Conservation (phyloP, 2,113 vertebrate species). For the Siniperca knerii region DNA sequence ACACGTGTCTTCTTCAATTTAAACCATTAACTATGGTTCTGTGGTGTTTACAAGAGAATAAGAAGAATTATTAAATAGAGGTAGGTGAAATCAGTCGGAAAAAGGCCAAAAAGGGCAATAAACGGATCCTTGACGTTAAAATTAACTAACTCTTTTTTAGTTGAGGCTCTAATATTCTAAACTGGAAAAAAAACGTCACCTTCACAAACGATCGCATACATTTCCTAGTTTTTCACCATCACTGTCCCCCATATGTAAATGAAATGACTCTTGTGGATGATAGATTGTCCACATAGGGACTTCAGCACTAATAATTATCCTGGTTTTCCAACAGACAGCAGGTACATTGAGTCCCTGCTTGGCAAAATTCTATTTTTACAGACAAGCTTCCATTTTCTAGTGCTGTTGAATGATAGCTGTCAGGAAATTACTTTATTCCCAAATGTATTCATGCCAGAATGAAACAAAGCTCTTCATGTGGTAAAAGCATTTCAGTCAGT, state of each 20-base stretch:
- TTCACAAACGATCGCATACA: neutral
- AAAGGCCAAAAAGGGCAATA: neutral
- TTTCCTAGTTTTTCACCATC: neutral
- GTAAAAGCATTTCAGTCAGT: constrained; percentile 42
- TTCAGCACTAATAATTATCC: neutral
- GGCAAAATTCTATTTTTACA: constrained; percentile 16
- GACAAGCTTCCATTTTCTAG: neutral
- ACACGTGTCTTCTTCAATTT: neutral
- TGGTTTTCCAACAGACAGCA: neutral
- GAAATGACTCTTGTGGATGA: neutral
- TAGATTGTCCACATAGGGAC: neutral
- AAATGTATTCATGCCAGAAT: constrained; percentile 39
- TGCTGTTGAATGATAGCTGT: constrained; percentile 27
- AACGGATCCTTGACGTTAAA: neutral
- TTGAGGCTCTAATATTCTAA: neutral
- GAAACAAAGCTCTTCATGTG: constrained; percentile 61
- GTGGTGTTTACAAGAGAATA: neutral
- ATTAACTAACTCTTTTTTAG: neutral
- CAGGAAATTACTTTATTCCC: constrained; percentile 47
- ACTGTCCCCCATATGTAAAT: neutral
- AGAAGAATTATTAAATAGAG: neutral
- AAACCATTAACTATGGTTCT: neutral
- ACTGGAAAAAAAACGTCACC: neutral
- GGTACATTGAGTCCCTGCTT: neutral
- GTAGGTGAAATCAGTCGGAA: neutral